phyloP scores from a whole-genome alignment of 53 echinoderm and acorn worm species.

The Temnopleurus reevesii region DNA sequence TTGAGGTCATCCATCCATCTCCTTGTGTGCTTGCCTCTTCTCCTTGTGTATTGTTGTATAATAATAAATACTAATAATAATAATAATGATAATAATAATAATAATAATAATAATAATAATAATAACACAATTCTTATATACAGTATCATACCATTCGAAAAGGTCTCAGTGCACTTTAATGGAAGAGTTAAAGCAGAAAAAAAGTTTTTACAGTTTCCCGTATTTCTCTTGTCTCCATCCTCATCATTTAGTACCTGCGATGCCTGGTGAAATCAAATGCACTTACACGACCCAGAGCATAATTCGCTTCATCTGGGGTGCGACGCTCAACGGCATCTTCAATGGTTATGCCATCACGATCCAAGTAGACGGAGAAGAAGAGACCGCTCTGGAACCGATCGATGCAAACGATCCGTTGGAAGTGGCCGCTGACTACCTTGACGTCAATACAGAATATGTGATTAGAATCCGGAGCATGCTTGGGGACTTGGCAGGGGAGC shows the following conservation, averaged over 20 bases:
- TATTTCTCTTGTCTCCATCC: too few relatives aligned
- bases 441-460: not conserved
- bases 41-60: too few relatives aligned
- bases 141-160: too few relatives aligned
- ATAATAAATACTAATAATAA: too few relatives aligned
- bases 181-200: too few relatives aligned
- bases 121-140: too few relatives aligned
- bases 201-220: too few relatives aligned
- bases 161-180: too few relatives aligned
- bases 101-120: too few relatives aligned
- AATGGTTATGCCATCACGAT: slow-evolving; percentile 33
- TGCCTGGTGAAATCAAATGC: not conserved
- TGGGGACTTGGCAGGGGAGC: not conserved
- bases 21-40: too few relatives aligned
- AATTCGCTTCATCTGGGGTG: not conserved
- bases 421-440: slow-evolving; percentile 6
- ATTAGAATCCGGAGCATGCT: slow-evolving; percentile 1
- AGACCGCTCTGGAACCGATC: not conserved
- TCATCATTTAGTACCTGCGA: not conserved
- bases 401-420: not conserved
- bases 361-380: not conserved
- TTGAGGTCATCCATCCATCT: too few relatives aligned
- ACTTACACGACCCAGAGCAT: slow-evolving; percentile 7
- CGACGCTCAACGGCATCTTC: slow-evolving; percentile 11
- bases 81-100: too few relatives aligned